Evolutionary conservation across 2,113 vertebrate genomes (phyloP).

Genomic region (Takifugu flavidus): DNA sequence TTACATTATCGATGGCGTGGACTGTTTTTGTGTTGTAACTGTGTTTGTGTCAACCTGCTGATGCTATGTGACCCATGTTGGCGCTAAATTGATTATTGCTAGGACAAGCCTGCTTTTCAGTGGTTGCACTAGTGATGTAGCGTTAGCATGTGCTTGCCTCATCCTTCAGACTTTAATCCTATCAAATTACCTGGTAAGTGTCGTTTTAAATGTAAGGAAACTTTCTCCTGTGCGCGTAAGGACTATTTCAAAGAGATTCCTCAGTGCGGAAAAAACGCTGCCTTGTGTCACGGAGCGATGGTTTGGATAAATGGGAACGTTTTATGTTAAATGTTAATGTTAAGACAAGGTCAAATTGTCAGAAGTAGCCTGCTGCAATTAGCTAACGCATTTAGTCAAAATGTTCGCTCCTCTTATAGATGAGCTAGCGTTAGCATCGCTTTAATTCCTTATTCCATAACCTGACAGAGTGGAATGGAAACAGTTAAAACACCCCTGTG

Average conservation of each 20-base stretch:
- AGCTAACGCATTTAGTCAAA: slow-evolving; percentile 32
- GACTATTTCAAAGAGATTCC: too few species aligned
- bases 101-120: not conserved
- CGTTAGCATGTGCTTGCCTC: slow-evolving; percentile 7
- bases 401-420: not conserved
- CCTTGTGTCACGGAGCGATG: not conserved
- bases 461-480: too few species aligned
- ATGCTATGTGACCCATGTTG: too few species aligned
- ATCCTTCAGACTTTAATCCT: slow-evolving; percentile 16
- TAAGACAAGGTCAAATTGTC: slow-evolving; percentile 24
- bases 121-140: slow-evolving; percentile 16
- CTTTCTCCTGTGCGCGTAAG: not conserved
- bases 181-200: slow-evolving; percentile 43
- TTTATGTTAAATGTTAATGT: not conserved
- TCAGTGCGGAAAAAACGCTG: not conserved
- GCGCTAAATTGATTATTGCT: too few species aligned
- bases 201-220: slow-evolving; percentile 8
- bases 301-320: slow-evolving; percentile 4
- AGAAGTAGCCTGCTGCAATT: slow-evolving; percentile 5
- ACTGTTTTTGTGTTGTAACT: too few species aligned
- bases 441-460: too few species aligned
- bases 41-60: too few species aligned
- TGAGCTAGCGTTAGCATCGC: too few species aligned
- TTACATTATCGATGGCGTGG: too few species aligned
- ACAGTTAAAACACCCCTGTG: too few species aligned